Evolutionary conservation across 2,888 invertebrate genomes (phyloP), one percentile per base, ranked within the genome.

Genomic region (Agrenia bidenticulata): DNA sequence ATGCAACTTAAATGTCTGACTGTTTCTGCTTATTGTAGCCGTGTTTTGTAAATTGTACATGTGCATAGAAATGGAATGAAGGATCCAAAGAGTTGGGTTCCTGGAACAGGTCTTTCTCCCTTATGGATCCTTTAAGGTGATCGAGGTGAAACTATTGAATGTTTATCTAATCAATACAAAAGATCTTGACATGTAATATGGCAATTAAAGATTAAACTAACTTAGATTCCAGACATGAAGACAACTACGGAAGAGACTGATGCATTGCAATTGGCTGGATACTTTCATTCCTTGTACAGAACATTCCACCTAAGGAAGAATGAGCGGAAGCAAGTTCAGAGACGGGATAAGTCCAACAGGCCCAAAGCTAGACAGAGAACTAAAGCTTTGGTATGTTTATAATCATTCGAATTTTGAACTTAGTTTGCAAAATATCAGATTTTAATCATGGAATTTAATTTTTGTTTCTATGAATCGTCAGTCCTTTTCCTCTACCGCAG

Each of bases 201-300:
- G n/a, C n/a, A n/a, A n/a, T n/a, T n/a, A n/a, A n/a, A n/a, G n/a
- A n/a, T n/a, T n/a, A n/a, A n/a, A n/a, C n/a, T n/a, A n/a, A 32
- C 11, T 32, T 11, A 32, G 32, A 32, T 7, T 32, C 11, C 5
- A 32, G 11, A 32, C 11, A 55, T 55, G 55, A 32, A 26, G 37
- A 23, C 32, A 32, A 50, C 64, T 17, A 64, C 70, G 27, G 76
- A 76, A 53, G 76, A 76, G 57, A 70, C 70, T 32, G 74, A 76
- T 66, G 70, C 70, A 24, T 51, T 65, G 45, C 70, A 70, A 50
- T 45, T 76, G n/a, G 60, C 70, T 5, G 57, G 51, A 45, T 72
- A 76, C 56, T 76, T 76, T 37, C 72, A 73, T 66, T 69, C 71
- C 42, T 60, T 76, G 27, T 74, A 73, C 54, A 73, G 70, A 13